Conservation (phyloP, 2,113 vertebrate species). For the Lichenostomus cassidix region DNA sequence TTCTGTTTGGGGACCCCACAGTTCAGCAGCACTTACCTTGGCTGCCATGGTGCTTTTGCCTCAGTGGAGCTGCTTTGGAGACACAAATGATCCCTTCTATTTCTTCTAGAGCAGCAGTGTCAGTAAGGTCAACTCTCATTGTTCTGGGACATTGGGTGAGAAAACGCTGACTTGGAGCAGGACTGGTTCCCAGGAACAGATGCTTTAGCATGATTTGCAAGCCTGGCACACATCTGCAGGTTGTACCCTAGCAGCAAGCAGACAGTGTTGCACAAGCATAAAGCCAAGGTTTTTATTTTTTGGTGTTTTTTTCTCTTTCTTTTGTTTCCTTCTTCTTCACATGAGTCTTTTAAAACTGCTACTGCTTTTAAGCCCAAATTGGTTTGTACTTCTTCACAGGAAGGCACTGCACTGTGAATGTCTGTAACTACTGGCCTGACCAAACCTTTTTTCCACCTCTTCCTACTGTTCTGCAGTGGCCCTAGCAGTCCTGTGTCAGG, state of each 20-base stretch:
- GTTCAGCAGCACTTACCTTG: background rate
- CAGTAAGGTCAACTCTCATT: background rate
- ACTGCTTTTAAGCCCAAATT: background rate
- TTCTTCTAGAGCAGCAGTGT: background rate
- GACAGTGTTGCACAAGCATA: background rate
- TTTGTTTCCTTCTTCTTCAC: background rate
- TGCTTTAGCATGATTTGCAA: slow-evolving; percentile 1
- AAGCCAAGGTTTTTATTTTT: background rate
- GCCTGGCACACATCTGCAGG: slow-evolving; percentile 1
- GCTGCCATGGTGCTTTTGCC: background rate
- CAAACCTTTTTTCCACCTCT: background rate
- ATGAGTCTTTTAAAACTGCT: background rate
- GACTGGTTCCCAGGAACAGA: background rate
- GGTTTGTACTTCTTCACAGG: background rate
- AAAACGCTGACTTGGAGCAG: slow-evolving; percentile 1
- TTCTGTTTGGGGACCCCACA: fast-evolving
- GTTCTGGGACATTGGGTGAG: background rate
- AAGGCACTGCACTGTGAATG: background rate
- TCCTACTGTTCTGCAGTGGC: background rate
- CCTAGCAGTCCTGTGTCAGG: background rate
- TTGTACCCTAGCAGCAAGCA: background rate
- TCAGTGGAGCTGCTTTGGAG: background rate
- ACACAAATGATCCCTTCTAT: background rate
- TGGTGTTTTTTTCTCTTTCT: fast-evolving
- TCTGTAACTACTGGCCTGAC: background rate